These are phyloP conservation scores for Subacronicta megacephala DNA, from an alignment of 2,888 invertebrate species.

Conservation along the genomic window DNA sequence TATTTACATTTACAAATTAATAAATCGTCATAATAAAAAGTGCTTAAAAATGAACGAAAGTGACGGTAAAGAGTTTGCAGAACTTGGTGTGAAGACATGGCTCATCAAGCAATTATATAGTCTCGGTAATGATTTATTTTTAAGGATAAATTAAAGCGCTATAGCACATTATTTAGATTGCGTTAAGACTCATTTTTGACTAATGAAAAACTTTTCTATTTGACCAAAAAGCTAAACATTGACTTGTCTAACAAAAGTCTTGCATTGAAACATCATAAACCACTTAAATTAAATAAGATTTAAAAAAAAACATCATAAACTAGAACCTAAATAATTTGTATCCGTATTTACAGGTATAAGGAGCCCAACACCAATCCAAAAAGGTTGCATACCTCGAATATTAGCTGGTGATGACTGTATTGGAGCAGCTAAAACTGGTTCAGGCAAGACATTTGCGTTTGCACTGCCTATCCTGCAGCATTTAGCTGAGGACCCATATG, in stretches of 20 bases:
- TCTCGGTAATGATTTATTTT: slow-evolving; percentile 89
- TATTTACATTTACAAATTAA: background rate
- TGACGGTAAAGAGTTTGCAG: slow-evolving; percentile 87
- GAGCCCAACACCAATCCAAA: slow-evolving; percentile 95
- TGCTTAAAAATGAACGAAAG: slow-evolving; percentile 73
- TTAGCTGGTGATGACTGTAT: slow-evolving; percentile 96
- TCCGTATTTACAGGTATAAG: slow-evolving; percentile 91
- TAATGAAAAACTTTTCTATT: too few species aligned
- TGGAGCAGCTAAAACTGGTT: slow-evolving; percentile 99
- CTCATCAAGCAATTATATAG: slow-evolving; percentile 92
- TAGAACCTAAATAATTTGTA: too few species aligned
- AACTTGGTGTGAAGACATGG: slow-evolving; percentile 93
- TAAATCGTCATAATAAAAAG: background rate
- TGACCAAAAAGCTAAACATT: too few species aligned
- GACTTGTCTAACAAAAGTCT: too few species aligned
- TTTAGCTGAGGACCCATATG: slow-evolving; percentile 97
- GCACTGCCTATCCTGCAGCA: slow-evolving; percentile 97
- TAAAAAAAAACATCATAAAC: too few species aligned
- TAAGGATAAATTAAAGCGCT: background rate
- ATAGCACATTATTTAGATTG: too few species aligned
- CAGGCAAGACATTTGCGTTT: slow-evolving; percentile 99
- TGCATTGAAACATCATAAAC: too few species aligned
- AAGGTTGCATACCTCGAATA: slow-evolving; percentile 94
- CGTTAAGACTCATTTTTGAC: too few species aligned
- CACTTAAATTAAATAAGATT: too few species aligned